Base-by-base conservation (phyloP, 2,113 vertebrate species). In the Seriola rivoliana region DNA sequence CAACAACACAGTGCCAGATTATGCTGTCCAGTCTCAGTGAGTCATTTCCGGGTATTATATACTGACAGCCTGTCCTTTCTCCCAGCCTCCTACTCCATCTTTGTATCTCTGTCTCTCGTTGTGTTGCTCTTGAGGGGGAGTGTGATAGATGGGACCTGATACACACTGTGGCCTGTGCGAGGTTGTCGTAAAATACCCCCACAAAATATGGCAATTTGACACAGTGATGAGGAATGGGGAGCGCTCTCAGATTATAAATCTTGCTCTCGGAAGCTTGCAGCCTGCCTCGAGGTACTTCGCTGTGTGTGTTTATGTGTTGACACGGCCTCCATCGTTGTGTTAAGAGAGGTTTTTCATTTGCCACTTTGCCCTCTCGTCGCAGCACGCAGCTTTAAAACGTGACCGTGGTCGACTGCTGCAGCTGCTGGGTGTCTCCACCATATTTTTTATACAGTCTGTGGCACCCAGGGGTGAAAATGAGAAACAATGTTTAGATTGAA, bases 171-270 rank as follows among this genome's bases (percentile, higher is more conserved):
- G 72, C 65, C 59, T 62, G 55, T 64, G 58, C 25, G 71, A 14
- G 29, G 57, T 58, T 68, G 57, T 50, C 16, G 57, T 73, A 67
- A 83, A 91, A 83, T 69, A 75, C 67, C 71, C 62, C 25, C 23
- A 65, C 69, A 82, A 85, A 75, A 85, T 66, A 83, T 71, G 42
- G 17, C 79, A 65, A 57, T 81, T 80, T 78, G 88, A 75, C 75
- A 88, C 70, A 64, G 70, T 32, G 50, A 67, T 81, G 88, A 88
- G 40, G 64, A 88, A 84, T 81, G 77, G 78, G 54, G n/a, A 59
- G 68, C 1, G 66, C 50, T 77, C 55, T 71, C n/a, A 17, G 81
- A 70, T 65, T 63, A 93, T 93, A 93, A 19, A 93, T 87, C 3
- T 0, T 86, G 25, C 75, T 87, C 36, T 71, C 67, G 65, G 2